Conservation (phyloP, 2,113 vertebrate species). For the Corynorhinus townsendii region DNA sequence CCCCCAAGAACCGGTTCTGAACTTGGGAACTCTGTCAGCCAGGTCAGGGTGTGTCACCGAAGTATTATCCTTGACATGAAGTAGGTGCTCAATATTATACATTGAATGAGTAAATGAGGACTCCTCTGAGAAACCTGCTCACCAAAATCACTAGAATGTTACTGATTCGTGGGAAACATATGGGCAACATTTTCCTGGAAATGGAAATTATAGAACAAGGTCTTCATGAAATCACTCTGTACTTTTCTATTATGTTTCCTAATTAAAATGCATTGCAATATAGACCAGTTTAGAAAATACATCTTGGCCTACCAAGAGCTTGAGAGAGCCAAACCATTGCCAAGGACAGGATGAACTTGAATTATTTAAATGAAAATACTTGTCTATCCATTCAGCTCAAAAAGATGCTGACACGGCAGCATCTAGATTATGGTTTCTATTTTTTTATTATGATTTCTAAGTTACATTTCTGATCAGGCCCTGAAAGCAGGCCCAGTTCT, state of each 20-base stretch:
- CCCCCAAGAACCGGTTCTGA: background rate
- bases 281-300: slow-evolving; percentile 47
- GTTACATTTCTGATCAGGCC: background rate
- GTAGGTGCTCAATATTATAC: background rate
- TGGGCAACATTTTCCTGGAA: background rate
- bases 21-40: background rate
- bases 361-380: slow-evolving; percentile 45
- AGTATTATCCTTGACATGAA: background rate
- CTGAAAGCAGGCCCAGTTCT: background rate
- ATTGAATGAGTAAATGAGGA: background rate
- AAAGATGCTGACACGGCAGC: background rate
- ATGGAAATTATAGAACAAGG: slow-evolving; percentile 18
- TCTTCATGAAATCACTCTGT: slow-evolving; percentile 42
- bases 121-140: background rate
- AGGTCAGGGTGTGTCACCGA: background rate
- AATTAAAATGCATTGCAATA: slow-evolving; percentile 43
- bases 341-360: slow-evolving; percentile 59
- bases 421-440: background rate
- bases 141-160: background rate
- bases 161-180: background rate
- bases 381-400: background rate
- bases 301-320: background rate
- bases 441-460: background rate
- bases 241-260: background rate
- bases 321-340: background rate